Evolutionary conservation across 1,140 invertebrate species (phyloP), one percentile per base, ranked within the genome.

Genomic region (Oreohelix idahoensis): DNA sequence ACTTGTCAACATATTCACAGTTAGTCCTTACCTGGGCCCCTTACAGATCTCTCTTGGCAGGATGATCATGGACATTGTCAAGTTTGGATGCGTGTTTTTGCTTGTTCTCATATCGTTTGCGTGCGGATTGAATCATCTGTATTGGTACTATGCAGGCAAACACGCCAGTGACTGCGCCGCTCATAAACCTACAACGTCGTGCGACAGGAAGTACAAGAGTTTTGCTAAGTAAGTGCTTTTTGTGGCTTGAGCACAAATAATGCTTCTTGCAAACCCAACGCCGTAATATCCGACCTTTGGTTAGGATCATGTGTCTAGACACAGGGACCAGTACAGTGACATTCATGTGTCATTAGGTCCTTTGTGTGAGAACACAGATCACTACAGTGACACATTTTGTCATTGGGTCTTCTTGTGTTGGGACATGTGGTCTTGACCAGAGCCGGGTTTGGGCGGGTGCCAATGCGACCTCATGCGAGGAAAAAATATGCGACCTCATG

Each of bases 1-100:
- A 93, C 94, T 99, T 88, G 98, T 99, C 88, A 99, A 99, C 94
- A 99, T 99, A 92, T 99, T 99, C 94, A 99, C 98, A 74, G 97
- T 99, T 78, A 99, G 99, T 94, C 98, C 98, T 38, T 97, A 99
- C 93, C 93, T 99, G 90, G 98, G 98, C 82, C 98, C 98, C 83
- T 94, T 99, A 79, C 98, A 99, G 94, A 98, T 99, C 74, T 98
- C 97, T 15, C 94, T 99, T 35, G 98, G 91, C 74, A 94, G 97
- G 86, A 99, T 99, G 98, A 97, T 99, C 81, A 96, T 98, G 94
- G 98, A 99, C 92, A 99, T 99, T 74, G 96, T 99, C 94, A 99
- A 99, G 93, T 99, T 99, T 93, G 86, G 97, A 92, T 97, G 98
- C 88, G 94, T 99, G 78, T 98, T 97, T 92, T 95, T 98, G 53